Evolutionary conservation across 1,140 invertebrate species (phyloP).

Genomic region (Dendroctonus valens): DNA sequence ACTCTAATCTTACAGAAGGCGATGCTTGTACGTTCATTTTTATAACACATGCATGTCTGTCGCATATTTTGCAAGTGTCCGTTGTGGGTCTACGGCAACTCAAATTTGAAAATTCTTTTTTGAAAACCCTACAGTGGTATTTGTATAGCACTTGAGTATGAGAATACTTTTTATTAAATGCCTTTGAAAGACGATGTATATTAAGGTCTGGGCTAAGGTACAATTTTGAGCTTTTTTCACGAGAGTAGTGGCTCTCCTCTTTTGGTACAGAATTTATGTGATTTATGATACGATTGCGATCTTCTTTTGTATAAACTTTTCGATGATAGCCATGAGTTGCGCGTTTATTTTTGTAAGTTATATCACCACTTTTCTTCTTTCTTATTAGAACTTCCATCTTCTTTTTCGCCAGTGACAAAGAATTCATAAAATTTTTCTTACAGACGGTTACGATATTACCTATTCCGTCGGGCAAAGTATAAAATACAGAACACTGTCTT

Average conservation of each 20-base stretch:
- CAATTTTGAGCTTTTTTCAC: slow-evolving; percentile 5
- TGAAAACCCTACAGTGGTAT: slow-evolving; percentile 16
- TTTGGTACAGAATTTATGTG: slow-evolving; percentile 5
- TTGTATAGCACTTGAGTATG: background rate
- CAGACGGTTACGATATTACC: slow-evolving; percentile 17
- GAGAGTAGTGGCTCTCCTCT: slow-evolving; percentile 5
- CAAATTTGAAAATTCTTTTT: slow-evolving; percentile 22
- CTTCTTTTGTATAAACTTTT: slow-evolving; percentile 2
- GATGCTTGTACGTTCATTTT: slow-evolving; percentile 2
- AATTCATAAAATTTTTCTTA: slow-evolving; percentile 21
- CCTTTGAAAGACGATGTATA: background rate
- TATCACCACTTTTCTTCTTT: slow-evolving; percentile 3
- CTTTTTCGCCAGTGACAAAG: slow-evolving; percentile 17
- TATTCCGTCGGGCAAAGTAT: slow-evolving; percentile 11
- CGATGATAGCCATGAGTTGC: background rate
- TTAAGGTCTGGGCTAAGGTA: slow-evolving; percentile 16
- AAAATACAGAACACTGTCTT: slow-evolving; percentile 10
- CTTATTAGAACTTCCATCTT: slow-evolving; percentile 4
- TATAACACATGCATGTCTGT: slow-evolving; percentile 1
- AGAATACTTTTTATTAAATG: slow-evolving; percentile 2
- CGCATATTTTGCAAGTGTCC: slow-evolving; percentile 24
- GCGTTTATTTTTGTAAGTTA: slow-evolving; percentile 1
- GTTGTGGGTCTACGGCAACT: slow-evolving; percentile 9
- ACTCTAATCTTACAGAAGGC: slow-evolving; percentile 1
- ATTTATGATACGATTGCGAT: background rate